Percentiles rank a stretch among this genome's conserved stretches.
Evolutionary conservation across 2,888 invertebrate genomes (phyloP).

Genomic region (Hypselothyrea guttata): DNA sequence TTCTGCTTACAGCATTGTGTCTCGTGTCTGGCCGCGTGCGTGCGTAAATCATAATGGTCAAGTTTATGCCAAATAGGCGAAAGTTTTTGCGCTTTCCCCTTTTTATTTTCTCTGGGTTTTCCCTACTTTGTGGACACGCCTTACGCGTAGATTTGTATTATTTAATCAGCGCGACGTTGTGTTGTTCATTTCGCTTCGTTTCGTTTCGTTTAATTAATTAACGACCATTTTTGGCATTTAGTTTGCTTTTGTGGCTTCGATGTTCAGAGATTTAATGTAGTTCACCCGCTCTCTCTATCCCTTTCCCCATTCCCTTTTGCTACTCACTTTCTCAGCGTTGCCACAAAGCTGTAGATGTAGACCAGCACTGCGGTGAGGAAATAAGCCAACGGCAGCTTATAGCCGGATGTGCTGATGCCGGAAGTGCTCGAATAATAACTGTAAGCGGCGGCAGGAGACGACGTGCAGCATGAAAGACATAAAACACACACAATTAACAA

Average conservation of each 20-base stretch:
- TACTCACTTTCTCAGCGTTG: slow-evolving; percentile 93
- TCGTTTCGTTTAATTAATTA: slow-evolving; percentile 70
- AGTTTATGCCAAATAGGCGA: slow-evolving; percentile 41
- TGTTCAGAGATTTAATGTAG: slow-evolving; percentile 62
- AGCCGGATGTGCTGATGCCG: slow-evolving; percentile 84
- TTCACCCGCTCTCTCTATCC: not conserved
- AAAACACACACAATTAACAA: slow-evolving; percentile 10
- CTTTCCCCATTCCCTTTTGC: not conserved
- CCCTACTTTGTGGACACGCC: slow-evolving; percentile 52
- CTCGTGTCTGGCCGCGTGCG: slow-evolving; percentile 61
- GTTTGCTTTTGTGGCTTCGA: slow-evolving; percentile 61
- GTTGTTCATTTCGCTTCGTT: too few relatives aligned
- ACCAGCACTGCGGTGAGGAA: slow-evolving; percentile 94
- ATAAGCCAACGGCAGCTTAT: slow-evolving; percentile 95
- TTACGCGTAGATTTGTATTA: slow-evolving; percentile 66
- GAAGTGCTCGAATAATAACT: slow-evolving; percentile 82
- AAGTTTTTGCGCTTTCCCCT: slow-evolving; percentile 35
- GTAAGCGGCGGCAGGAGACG: slow-evolving; percentile 21
- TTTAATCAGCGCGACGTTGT: slow-evolving; percentile 64
- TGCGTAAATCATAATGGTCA: slow-evolving; percentile 76
- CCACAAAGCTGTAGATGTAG: slow-evolving; percentile 97
- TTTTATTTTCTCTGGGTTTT: slow-evolving; percentile 12
- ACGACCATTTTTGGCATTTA: slow-evolving; percentile 58
- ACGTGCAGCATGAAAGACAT: not conserved
- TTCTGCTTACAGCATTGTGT: slow-evolving; percentile 19